Evolutionary conservation across 2,113 vertebrate genomes (phyloP), one percentile per base, ranked within the genome.

Genomic region (Toxotes chatareus): DNA sequence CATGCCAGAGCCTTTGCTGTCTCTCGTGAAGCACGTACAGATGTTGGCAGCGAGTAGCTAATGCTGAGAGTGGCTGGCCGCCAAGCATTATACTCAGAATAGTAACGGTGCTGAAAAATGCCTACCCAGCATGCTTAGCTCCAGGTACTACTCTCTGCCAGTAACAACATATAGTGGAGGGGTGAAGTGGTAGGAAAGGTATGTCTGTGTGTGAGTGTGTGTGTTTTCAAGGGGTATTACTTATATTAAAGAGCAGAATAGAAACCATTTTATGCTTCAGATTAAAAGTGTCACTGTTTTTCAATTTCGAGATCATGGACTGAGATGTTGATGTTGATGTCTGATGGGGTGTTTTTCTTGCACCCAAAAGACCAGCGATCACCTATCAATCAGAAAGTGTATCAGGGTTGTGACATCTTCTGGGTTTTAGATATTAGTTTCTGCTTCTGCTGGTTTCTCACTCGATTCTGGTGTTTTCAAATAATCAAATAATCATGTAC

Each of bases 21-120:
- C 53, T 27, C 75, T 9, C 27, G 47, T 69, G 67, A 86, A 84
- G 76, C 73, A 53, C 76, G 59, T 74, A 86, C 87, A 93, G 86
- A 93, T 87, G 84, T 89, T 93, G 91, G 87, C 86, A 79, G 90
- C 1, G 21, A 57, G 60, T 51, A 36, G 81, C 87, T 91, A 89
- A 92, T 91, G 89, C 86, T 72, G 75, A 17, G 16, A 57, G 62
- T 84, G 87, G 93, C 87, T 19, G 46, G 13, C 77, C n/a, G 93
- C 93, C 94, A 95, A 89, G 86, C 90, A 92, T 94, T 92, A 92
- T 92, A 86, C 94, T 95, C 85, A 93, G 92, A 96, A 95, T 95
- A 95, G 94, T 53, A 94, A 93, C 77, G 4, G 73, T 73, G 71
- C 83, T 88, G 84, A 93, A 93, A 91, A 93, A 82, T 66, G 82